phyloP scores from a whole-genome alignment of 2,113 vertebrate genomes.

The Phrynosoma blainvillii region DNA sequence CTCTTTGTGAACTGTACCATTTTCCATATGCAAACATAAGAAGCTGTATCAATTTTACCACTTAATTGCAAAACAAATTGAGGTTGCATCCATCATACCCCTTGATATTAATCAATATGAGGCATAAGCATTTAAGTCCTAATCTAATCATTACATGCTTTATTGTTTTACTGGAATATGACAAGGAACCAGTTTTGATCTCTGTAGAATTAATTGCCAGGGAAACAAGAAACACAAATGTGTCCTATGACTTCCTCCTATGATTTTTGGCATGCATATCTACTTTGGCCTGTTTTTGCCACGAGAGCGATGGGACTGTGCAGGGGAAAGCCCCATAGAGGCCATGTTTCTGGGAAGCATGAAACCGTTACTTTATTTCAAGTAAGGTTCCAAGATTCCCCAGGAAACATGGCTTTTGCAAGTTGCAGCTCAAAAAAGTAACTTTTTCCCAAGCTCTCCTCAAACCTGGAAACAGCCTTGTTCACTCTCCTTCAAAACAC shows the following conservation, averaged over 20 bases:
- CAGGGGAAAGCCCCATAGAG: not conserved
- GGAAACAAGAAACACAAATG: not conserved
- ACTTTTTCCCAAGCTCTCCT: no score
- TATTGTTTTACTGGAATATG: not conserved
- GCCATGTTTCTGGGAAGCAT: not conserved
- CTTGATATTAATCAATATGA: not conserved
- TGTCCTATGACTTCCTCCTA: not conserved
- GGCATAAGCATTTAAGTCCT: not conserved
- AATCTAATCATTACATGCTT: not conserved
- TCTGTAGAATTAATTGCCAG: not conserved
- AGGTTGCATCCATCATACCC: not conserved
- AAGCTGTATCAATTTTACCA: not conserved
- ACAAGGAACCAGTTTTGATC: not conserved
- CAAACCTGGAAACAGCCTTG: no score
- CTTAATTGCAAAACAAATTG: conserved; percentile 15
- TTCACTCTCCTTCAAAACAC: no score
- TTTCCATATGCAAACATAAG: conserved; percentile 3
- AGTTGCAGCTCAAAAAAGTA: no score
- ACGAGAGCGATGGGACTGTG: not conserved
- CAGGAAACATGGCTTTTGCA: no score
- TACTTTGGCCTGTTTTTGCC: no score
- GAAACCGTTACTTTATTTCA: no score
- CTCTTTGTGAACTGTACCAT: conserved; percentile 11
- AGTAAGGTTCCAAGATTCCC: no score
- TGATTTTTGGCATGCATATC: not conserved